These are phyloP conservation scores for Liopterus haemorrhoidalis DNA, from an alignment of 2,888 invertebrate species.

Conservation along the genomic window DNA sequence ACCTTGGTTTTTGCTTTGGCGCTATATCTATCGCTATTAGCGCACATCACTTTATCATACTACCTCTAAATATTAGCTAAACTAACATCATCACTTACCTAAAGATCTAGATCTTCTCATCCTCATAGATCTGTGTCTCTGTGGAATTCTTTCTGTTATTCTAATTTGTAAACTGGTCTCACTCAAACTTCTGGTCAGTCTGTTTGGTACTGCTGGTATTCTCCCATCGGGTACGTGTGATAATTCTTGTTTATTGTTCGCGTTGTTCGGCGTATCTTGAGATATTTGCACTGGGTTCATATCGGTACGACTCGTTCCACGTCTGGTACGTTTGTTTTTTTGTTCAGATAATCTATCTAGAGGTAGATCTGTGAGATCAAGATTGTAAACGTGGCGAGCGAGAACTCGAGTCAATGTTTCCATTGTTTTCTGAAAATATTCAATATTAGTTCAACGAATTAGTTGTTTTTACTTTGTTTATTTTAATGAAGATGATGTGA, in stretches of 20 bases:
- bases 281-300: constrained; percentile 30
- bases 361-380: constrained; percentile 84
- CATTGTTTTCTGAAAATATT: constrained; percentile 74
- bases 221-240: constrained; percentile 41
- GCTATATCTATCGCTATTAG: no score
- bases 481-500: no score
- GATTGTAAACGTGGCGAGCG: constrained; percentile 88
- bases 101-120: constrained; percentile 14
- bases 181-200: constrained; percentile 50
- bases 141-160: constrained; percentile 10
- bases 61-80: not conserved
- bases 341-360: constrained; percentile 72
- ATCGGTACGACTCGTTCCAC: constrained; percentile 35
- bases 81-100: constrained; percentile 1
- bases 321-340: constrained; percentile 57
- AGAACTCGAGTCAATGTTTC: constrained; percentile 92
- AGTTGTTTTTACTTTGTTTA: no score
- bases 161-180: constrained; percentile 48
- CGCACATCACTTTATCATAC: not conserved
- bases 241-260: constrained; percentile 32
- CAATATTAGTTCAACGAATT: constrained; percentile 1
- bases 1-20: no score
- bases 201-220: constrained; percentile 33
- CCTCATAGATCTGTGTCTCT: constrained; percentile 11
- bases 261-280: constrained; percentile 14